Evolutionary conservation across 2,797 vertebrate genomes (phyloP).

Genomic region (Characodon lateralis): DNA sequence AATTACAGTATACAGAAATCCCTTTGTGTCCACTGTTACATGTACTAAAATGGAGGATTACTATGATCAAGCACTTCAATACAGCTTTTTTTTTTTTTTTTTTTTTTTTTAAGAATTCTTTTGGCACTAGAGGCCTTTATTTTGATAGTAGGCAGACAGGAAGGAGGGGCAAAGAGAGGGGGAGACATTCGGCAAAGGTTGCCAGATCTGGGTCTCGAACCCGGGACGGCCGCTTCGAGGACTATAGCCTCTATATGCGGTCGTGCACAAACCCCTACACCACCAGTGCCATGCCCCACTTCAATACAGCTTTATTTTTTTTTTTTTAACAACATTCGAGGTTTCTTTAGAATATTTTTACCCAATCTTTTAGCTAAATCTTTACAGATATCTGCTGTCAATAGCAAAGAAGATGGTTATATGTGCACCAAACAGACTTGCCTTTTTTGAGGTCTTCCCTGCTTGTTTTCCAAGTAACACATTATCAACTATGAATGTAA

Average conservation of each 20-base stretch:
- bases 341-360: conserved; percentile 3
- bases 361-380: neutral
- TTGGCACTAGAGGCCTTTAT: no score
- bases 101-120: no score
- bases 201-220: no score
- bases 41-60: neutral
- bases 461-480: neutral
- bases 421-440: neutral
- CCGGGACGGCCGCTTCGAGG: no score
- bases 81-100: no score
- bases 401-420: neutral
- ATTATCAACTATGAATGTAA: neutral
- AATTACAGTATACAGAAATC: conserved; percentile 3
- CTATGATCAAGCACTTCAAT: neutral
- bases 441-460: neutral
- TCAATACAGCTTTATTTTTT: no score
- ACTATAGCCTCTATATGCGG: no score
- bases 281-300: no score
- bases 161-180: no score
- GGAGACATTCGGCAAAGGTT: no score
- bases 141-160: no score
- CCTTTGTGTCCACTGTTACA: neutral
- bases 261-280: no score
- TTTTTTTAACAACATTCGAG: neutral
- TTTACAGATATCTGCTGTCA: neutral